These are phyloP conservation scores for Helicolenus hilgendorfi DNA, from an alignment of 2,797 vertebrate species.

Conservation along the genomic window DNA sequence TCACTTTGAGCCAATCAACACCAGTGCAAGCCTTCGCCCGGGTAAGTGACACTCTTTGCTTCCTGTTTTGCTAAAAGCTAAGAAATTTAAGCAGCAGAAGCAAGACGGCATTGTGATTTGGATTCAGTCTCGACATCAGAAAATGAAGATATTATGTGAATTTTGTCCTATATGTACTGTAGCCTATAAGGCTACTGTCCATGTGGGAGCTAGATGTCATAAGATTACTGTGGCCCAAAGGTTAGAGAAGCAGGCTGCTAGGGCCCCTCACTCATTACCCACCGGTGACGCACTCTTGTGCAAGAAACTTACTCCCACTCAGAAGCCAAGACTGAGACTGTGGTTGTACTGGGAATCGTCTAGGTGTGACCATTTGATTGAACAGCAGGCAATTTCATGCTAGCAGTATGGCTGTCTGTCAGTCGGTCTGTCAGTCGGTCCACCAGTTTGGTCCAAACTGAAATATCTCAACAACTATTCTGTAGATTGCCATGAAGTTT, in stretches of 20 bases:
- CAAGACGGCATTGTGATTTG: not conserved
- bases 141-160: not conserved
- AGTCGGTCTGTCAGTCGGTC: not conserved
- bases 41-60: slow-evolving; percentile 20
- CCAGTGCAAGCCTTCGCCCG: not conserved
- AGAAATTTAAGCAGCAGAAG: not conserved
- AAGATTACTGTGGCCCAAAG: slow-evolving; percentile 12
- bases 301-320: slow-evolving; percentile 32
- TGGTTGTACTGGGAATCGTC: not conserved
- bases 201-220: slow-evolving; percentile 1
- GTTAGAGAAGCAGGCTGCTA: slow-evolving; percentile 28
- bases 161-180: not conserved
- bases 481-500: not conserved
- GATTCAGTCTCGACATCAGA: not conserved
- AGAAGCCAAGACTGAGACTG: slow-evolving; percentile 10
- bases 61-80: slow-evolving; percentile 9
- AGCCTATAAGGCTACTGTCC: not conserved
- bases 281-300: slow-evolving; percentile 10
- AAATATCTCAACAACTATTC: not conserved
- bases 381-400: not conserved
- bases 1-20: slow-evolving; percentile 49
- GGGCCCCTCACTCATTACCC: slow-evolving; percentile 24
- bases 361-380: slow-evolving; percentile 4
- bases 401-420: not conserved
- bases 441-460: not conserved